Base-by-base conservation (phyloP, 2,797 vertebrate genomes). In the Hyperoplus immaculatus region DNA sequence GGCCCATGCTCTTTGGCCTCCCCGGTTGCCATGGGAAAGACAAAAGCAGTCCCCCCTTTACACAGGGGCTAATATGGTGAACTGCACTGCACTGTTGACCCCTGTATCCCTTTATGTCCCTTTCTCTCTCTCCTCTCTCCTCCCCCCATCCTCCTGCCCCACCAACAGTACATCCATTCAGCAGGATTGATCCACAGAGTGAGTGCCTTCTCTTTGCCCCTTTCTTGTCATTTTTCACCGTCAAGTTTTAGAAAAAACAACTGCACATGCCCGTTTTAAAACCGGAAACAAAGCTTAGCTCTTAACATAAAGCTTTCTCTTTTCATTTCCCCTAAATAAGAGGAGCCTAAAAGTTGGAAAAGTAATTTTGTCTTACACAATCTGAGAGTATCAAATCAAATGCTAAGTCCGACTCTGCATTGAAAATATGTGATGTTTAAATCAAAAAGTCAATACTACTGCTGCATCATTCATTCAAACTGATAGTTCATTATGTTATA, bases 101-200 rank as follows among this genome's bases (percentile, higher is more conserved):
- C 69, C 64, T 79, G 51, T 84, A 83, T 88, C 63, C 21, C 75
- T 87, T 86, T 90, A 71, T 89, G 77, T 87, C 70, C 55, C 50
- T 75, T 63, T 80, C 18, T 69, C 71, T 38, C 58, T 42, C 55
- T 41, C 56, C 47, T 78, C 74, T 29, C 60, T 66, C 57, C 75
- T 1, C 50, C 29, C 29, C 38, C 70, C 38, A 29, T 62, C 69
- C 67, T 61, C 43, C 29, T 16, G 41, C 76, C 71, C 61, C 57
- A 54, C 8, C 0, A 83, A 90, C 95, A 99, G 98, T 99, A 99
- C 93, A 99, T 99, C 93, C 98, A 99, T 94, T 99, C 98, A 62
- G 98, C 98, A 0, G 98, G 98, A 90, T 95, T 99, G 92, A 98
- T 99, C 85, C 98, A 99, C 89, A 95, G 98, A 95, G 98, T 99